phyloP scores from a whole-genome alignment of 2,797 vertebrate genomes.

The Lophotriccus pileatus region DNA sequence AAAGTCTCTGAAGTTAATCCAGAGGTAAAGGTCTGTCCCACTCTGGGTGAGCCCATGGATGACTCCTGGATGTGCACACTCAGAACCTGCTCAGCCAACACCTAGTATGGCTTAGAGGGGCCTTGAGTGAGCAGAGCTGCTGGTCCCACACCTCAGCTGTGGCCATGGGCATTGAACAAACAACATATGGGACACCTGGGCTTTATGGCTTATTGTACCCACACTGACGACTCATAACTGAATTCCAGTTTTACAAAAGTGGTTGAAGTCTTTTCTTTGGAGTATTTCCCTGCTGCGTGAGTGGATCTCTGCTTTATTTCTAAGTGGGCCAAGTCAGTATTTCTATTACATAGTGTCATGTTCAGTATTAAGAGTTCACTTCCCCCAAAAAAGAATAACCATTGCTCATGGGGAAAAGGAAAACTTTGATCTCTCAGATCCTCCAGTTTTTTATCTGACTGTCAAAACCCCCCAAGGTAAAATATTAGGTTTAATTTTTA shows the following conservation, averaged over 20 bases:
- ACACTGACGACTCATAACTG: not conserved
- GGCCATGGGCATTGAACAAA: not conserved
- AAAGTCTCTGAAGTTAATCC: not conserved
- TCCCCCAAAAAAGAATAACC: not conserved
- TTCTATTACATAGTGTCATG: not conserved
- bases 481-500: not conserved
- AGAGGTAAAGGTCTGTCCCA: not conserved
- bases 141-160: not conserved
- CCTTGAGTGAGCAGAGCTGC: not conserved
- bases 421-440: not conserved
- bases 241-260: not conserved
- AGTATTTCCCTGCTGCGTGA: not conserved
- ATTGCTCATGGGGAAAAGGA: not conserved
- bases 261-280: not conserved
- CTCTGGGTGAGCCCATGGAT: too few relatives aligned
- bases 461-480: not conserved
- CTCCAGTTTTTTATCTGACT: not conserved
- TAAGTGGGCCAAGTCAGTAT: not conserved
- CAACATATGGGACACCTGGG: not conserved
- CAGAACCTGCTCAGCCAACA: not conserved
- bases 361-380: not conserved
- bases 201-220: not conserved
- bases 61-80: not conserved
- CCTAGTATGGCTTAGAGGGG: not conserved
- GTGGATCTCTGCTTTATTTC: not conserved